Evolutionary conservation across 2,113 vertebrate species (phyloP).

Genomic region (Eonycteris spelaea): DNA sequence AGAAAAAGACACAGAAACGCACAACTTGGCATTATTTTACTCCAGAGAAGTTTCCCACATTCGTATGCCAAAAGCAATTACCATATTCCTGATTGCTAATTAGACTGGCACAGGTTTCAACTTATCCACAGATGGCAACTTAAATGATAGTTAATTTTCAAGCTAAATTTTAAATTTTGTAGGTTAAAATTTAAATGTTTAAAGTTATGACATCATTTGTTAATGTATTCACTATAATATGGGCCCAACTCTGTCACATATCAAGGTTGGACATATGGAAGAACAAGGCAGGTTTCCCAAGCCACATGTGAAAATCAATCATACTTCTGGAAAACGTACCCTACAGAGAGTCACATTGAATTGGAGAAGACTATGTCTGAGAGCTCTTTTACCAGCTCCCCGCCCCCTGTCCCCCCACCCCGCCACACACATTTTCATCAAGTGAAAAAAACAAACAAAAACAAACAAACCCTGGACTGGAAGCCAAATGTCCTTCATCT

Average conservation of each 20-base stretch:
- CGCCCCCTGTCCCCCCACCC: too few relatives aligned
- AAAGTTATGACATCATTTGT: conserved; percentile 45
- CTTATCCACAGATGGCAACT: conserved; percentile 57
- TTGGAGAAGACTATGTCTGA: background rate
- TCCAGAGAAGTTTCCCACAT: conserved; percentile 39
- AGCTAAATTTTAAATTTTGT: conserved; percentile 49
- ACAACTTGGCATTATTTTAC: conserved; percentile 38
- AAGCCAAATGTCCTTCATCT: background rate
- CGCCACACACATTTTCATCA: background rate
- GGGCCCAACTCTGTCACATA: background rate
- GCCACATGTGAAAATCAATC: background rate
- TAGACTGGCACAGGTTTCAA: conserved; percentile 49
- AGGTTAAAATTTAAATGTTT: conserved; percentile 55
- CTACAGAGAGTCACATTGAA: background rate
- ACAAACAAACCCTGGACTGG: background rate
- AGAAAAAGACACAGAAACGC: conserved; percentile 1
- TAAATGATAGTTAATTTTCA: conserved; percentile 67
- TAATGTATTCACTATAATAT: background rate
- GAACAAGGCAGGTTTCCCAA: background rate
- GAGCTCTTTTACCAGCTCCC: background rate
- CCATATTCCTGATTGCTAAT: conserved; percentile 69
- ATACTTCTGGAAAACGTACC: background rate
- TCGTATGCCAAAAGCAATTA: conserved; percentile 56
- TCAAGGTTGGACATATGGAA: background rate
- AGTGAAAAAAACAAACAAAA: background rate